Conservation (phyloP, 2,888 invertebrate genomes). For the Caenorhabditis auriculariae region DNA sequence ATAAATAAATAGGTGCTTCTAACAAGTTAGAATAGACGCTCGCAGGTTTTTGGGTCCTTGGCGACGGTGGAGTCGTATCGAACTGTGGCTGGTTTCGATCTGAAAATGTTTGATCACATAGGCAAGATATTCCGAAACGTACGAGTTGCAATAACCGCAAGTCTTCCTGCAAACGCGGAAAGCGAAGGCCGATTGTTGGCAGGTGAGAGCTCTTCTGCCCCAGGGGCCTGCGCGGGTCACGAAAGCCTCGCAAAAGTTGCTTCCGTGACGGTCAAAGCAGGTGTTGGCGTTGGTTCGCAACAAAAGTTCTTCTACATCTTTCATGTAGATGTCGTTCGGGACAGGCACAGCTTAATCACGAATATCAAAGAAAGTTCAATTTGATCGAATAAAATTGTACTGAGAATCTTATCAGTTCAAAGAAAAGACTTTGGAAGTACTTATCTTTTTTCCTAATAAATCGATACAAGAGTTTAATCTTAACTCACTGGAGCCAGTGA, state of each 20-base stretch:
- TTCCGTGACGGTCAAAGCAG: slow-evolving; percentile 49
- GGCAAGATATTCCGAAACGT: not conserved
- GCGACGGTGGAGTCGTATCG: slow-evolving; percentile 41
- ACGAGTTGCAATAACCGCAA: slow-evolving; percentile 50
- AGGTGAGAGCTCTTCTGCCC: slow-evolving; percentile 40
- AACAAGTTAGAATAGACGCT: slow-evolving; percentile 38
- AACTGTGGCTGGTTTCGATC: slow-evolving; percentile 38
- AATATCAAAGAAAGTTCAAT: too few relatives aligned
- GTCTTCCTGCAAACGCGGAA: slow-evolving; percentile 53
- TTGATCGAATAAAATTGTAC: too few relatives aligned
- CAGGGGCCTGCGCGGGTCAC: slow-evolving; percentile 36
- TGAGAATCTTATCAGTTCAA: too few relatives aligned
- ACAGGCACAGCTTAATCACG: slow-evolving; percentile 27
- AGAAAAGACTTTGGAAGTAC: not conserved
- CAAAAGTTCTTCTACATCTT: slow-evolving; percentile 47
- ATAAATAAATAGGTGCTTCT: too few relatives aligned
- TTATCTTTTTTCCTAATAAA: not conserved
- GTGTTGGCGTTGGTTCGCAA: slow-evolving; percentile 31
- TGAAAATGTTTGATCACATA: slow-evolving; percentile 13
- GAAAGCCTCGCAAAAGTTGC: slow-evolving; percentile 43
- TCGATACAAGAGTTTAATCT: too few relatives aligned
- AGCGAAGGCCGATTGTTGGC: slow-evolving; percentile 51
- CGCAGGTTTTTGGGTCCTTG: slow-evolving; percentile 45
- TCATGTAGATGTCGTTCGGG: slow-evolving; percentile 42
- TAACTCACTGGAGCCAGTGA: slow-evolving; percentile 31